Percentiles rank a stretch among this genome's conserved stretches.
Conservation (phyloP, 1,140 invertebrate genomes). For the Sycophila sp. region DNA sequence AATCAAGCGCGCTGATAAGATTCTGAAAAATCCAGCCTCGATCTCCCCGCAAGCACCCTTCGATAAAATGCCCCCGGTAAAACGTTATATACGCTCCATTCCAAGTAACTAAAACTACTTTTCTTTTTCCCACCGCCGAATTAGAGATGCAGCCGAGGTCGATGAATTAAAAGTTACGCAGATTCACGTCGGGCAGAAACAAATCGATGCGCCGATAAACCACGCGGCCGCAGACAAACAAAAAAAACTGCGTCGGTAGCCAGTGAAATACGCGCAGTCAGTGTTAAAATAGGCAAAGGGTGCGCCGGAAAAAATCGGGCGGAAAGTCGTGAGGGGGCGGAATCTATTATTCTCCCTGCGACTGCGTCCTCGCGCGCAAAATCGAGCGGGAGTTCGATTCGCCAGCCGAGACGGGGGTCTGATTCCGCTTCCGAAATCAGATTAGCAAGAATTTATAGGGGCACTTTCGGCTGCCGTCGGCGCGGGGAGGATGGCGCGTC, state of each 20-base stretch:
- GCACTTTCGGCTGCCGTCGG: constrained; percentile 39
- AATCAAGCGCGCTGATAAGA: too few species aligned
- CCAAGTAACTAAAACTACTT: too few species aligned
- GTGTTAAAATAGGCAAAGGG: background rate
- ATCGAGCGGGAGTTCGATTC: constrained; percentile 16
- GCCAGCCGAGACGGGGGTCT: constrained; percentile 34
- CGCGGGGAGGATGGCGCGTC: background rate
- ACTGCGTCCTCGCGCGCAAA: background rate
- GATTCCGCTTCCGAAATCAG: constrained; percentile 51
- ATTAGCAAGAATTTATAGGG: constrained; percentile 56
- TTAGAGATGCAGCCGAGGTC: too few species aligned
- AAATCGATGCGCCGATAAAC: background rate
- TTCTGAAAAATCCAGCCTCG: too few species aligned
- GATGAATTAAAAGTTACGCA: too few species aligned
- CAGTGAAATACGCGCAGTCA: background rate
- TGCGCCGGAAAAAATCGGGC: background rate
- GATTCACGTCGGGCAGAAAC: background rate
- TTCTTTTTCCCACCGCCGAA: too few species aligned
- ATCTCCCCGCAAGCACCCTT: too few species aligned
- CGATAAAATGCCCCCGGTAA: too few species aligned
- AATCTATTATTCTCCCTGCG: constrained; percentile 40
- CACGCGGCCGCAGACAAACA: background rate
- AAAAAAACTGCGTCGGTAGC: too few species aligned
- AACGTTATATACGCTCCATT: too few species aligned
- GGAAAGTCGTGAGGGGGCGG: background rate